These are phyloP conservation scores for Eudasyphora cyanicolor DNA, from an alignment of 2,888 invertebrate species.

Conservation along the genomic window DNA sequence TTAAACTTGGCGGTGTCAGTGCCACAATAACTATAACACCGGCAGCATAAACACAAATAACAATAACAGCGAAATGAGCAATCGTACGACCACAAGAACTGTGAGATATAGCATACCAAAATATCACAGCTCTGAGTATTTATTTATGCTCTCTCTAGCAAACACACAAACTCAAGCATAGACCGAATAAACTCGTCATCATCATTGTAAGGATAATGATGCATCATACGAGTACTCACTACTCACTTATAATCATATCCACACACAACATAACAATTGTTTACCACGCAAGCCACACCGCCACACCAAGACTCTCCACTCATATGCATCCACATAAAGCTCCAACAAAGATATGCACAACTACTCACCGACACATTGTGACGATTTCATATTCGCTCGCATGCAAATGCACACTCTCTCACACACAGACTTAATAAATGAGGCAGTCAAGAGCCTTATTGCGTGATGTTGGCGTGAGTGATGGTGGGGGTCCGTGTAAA, in stretches of 20 bases:
- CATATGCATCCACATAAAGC: no score
- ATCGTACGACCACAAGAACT: no score
- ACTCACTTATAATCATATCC: background rate
- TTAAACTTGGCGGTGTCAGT: conserved; percentile 39
- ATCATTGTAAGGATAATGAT: background rate
- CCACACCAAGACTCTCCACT: no score
- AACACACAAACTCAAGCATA: background rate
- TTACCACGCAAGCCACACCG: no score
- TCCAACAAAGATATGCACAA: no score
- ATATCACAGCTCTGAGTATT: conserved; percentile 21
- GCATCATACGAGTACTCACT: background rate
- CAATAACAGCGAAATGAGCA: background rate
- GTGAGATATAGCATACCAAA: background rate
- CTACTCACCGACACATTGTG: background rate
- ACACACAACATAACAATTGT: no score
- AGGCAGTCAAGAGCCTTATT: conserved; percentile 1
- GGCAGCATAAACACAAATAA: background rate
- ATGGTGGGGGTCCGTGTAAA: no score
- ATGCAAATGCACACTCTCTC: no score
- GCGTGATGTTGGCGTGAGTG: background rate
- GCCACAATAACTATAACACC: background rate
- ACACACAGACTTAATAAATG: background rate
- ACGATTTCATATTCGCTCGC: background rate
- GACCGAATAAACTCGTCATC: background rate
- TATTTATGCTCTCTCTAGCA: background rate